Percentiles rank a stretch among this genome's conserved stretches.
phyloP scores from a whole-genome alignment of 2,797 vertebrate genomes.

The Pipistrellus kuhlii region DNA sequence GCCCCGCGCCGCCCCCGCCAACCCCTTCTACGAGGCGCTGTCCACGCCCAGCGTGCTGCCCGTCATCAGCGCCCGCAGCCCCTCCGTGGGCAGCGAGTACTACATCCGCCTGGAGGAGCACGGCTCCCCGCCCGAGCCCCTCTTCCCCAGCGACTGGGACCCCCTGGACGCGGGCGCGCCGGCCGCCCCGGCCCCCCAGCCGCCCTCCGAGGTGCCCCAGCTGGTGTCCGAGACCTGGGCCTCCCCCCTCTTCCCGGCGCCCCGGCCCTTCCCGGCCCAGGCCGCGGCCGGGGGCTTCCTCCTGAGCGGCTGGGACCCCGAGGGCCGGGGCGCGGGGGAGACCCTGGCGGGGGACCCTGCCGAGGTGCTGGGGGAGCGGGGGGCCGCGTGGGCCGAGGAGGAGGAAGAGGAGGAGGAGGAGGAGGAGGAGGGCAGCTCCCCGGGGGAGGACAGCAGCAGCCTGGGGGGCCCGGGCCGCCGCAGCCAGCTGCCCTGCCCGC shows the following conservation, averaged over 20 bases:
- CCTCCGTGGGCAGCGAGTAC: slow-evolving; percentile 96
- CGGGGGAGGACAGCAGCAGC: slow-evolving; percentile 81
- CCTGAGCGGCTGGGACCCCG: slow-evolving; percentile 86
- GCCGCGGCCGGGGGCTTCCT: slow-evolving; percentile 74
- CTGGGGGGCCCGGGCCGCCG: slow-evolving; percentile 80
- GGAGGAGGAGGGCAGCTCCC: slow-evolving; percentile 84
- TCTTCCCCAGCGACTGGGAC: slow-evolving; percentile 87
- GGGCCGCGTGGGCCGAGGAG: slow-evolving; percentile 80
- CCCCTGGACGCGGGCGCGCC: slow-evolving; percentile 83
- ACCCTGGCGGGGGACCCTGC: slow-evolving; percentile 86
- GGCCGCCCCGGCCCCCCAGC: slow-evolving; percentile 72
- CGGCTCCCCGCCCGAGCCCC: slow-evolving; percentile 87
- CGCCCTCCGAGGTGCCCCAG: slow-evolving; percentile 82
- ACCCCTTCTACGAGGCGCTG: slow-evolving; percentile 89
- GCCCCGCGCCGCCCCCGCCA: slow-evolving; percentile 86
- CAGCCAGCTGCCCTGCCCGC: slow-evolving; percentile 83
- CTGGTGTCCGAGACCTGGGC: slow-evolving; percentile 83
- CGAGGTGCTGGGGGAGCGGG: slow-evolving; percentile 85
- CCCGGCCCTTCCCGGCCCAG: slow-evolving; percentile 82
- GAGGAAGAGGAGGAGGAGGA: slow-evolving; percentile 82
- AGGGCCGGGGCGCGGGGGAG: slow-evolving; percentile 86
- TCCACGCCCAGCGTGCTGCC: slow-evolving; percentile 96
- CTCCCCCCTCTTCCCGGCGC: slow-evolving; percentile 77
- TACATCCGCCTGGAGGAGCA: slow-evolving; percentile 96
- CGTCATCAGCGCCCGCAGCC: slow-evolving; percentile 95